Evolutionary conservation across 2,113 vertebrate species (phyloP).

Genomic region (Ploceus nigricollis): DNA sequence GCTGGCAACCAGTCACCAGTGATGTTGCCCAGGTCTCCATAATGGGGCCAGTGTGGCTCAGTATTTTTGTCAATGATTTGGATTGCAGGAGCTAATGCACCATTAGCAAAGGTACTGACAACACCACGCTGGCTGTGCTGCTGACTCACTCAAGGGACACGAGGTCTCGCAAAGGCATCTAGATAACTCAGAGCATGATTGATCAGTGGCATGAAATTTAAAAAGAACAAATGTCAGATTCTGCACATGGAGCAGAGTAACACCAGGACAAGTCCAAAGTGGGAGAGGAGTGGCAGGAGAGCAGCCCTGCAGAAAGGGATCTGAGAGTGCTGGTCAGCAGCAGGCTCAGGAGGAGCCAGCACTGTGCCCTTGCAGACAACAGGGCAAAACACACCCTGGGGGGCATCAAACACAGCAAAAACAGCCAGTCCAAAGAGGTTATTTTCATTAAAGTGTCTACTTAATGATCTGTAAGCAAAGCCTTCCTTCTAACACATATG

Average conservation of each 20-base stretch:
- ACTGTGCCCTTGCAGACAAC: not conserved
- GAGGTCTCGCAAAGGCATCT: not conserved
- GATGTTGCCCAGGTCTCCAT: not conserved
- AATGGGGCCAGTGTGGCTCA: not conserved
- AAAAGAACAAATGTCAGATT: not conserved
- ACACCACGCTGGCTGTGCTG: not conserved
- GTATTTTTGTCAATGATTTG: not conserved
- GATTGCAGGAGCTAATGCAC: not conserved
- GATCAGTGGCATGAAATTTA: not conserved
- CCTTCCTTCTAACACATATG: not conserved
- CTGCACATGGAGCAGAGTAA: not conserved
- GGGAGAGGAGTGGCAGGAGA: not conserved
- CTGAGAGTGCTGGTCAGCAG: not conserved
- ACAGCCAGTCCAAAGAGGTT: not conserved
- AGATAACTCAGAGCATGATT: not conserved
- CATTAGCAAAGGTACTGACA: not conserved
- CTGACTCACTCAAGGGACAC: not conserved
- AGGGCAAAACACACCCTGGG: not conserved
- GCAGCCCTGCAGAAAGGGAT: not conserved
- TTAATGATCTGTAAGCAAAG: not conserved
- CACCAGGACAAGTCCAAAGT: not conserved
- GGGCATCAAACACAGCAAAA: not conserved
- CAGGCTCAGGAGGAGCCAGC: not conserved
- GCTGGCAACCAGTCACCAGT: not conserved
- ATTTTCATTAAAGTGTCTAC: not conserved